Percentiles rank a stretch among this genome's conserved stretches.
Evolutionary conservation across 2,797 vertebrate genomes (phyloP).

Genomic region (Galaxias olidus): DNA sequence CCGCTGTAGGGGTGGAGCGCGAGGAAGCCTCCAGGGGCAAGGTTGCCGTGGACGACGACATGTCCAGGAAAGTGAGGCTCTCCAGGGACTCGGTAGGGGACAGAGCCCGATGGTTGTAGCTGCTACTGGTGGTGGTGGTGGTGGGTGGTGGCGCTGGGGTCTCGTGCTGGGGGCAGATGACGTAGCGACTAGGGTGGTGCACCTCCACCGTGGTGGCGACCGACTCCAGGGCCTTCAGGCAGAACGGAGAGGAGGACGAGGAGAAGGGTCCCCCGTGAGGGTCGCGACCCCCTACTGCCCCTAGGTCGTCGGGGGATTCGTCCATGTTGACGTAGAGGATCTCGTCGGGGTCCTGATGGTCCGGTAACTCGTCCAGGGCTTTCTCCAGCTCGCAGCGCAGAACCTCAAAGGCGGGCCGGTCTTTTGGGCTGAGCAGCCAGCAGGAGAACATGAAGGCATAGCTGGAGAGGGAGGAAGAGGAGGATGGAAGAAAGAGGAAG

Average conservation of each 20-base stretch:
- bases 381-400: conserved; percentile 85
- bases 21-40: conserved; percentile 45
- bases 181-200: conserved; percentile 83
- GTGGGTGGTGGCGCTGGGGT: conserved; percentile 10
- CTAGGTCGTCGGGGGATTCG: conserved; percentile 76
- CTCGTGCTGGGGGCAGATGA: conserved; percentile 86
- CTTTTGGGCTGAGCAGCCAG: conserved; percentile 88
- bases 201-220: conserved; percentile 81
- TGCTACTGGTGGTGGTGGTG: too few relatives aligned
- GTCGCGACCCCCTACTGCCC: conserved; percentile 83
- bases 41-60: conserved; percentile 67
- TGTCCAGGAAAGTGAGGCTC: conserved; percentile 64
- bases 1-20: conserved; percentile 45
- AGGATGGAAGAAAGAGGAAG: not conserved
- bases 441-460: conserved; percentile 88
- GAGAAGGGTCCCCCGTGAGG: conserved; percentile 25
- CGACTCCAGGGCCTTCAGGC: conserved; percentile 75
- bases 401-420: conserved; percentile 81
- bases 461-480: conserved; percentile 56
- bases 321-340: conserved; percentile 96
- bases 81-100: conserved; percentile 69
- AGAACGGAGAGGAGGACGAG: conserved; percentile 43
- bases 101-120: conserved; percentile 62
- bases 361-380: conserved; percentile 82
- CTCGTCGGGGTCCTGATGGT: conserved; percentile 83